Conservation (phyloP, 2,888 invertebrate species). For the Sepioteuthis lessoniana region DNA sequence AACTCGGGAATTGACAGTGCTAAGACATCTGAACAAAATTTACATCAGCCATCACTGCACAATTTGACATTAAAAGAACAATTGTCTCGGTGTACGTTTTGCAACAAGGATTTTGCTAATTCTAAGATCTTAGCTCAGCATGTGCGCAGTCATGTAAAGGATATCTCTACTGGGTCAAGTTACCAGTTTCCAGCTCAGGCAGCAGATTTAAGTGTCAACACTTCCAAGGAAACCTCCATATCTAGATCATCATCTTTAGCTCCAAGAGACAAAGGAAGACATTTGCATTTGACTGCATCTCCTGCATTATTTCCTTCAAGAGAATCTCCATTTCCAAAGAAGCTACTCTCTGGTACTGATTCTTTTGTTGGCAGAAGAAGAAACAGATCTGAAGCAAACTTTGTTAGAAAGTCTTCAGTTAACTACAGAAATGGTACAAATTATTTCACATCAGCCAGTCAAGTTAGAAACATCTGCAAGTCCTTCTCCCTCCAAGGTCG, state of each 20-base stretch:
- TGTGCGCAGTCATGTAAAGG: neutral
- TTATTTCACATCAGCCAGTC: neutral
- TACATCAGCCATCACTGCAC: neutral
- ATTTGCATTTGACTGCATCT: neutral
- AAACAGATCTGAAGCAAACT: neutral
- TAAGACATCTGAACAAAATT: neutral
- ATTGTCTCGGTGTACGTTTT: neutral
- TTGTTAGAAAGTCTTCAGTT: neutral
- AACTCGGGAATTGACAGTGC: neutral
- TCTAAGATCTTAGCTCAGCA: neutral
- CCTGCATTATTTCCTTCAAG: neutral
- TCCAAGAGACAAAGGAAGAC: neutral
- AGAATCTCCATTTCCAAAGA: neutral
- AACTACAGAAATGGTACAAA: neutral
- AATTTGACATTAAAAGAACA: constrained; percentile 9
- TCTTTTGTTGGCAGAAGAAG: neutral
- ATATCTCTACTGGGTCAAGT: neutral
- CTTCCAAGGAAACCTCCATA: neutral
- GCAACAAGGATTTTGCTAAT: neutral
- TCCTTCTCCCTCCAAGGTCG: neutral
- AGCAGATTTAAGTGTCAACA: neutral
- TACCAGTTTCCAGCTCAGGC: neutral
- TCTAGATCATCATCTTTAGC: neutral
- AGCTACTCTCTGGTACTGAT: neutral
- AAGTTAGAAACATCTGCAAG: neutral